Base-by-base conservation (phyloP, 2,888 invertebrate genomes). In the Plemyria rubiginata region DNA sequence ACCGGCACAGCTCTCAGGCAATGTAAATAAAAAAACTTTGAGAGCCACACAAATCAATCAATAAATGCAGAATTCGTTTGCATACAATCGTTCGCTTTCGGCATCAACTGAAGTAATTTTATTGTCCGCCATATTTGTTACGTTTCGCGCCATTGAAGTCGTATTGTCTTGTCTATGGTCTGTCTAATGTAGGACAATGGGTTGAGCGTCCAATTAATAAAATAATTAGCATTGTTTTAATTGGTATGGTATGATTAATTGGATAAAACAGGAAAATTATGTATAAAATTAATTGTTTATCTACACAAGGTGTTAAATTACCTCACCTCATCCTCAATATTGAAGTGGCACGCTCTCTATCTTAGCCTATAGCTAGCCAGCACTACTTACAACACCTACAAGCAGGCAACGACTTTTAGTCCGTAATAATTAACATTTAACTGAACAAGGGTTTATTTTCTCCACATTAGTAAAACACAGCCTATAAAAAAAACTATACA, bases 111-210 rank as follows among this genome's bases (percentile, higher is more conserved):
- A 55, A 75, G 76, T 88, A 87, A 87, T 38, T 38, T 38, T 38
- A 38, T 88, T 87, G 87, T 82, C 84, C 74, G 84, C 88, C 88
- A 88, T 88, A 79, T 87, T 86, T 72, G 79, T 71, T 57, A 68
- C 36, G 63, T 76, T 80, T 82, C 80, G 78, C 78, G 80, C 84
- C 79, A 78, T 55, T 43, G 9, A 78, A 76, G 72, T 71, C 62
- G 66, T 75, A 80, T 84, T 79, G 76, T 79, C 54, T 63, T 22
- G 1, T 22, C 22, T 2, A 22, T 59, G 59, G 59, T 59, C 51
- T 32, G 59, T 59, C 55, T 40, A 52, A 59, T 54, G 50, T 80
- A 73, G 73, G 70, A 86, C 87, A 85, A 84, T 85, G 70, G 76
- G 66, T 76, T 69, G 69, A 73, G 71, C 71, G 53, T 69, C 75